Evolutionary conservation across 2,888 invertebrate species (phyloP), one percentile per base, ranked within the genome.

Genomic region (Amaurobius ferox): DNA sequence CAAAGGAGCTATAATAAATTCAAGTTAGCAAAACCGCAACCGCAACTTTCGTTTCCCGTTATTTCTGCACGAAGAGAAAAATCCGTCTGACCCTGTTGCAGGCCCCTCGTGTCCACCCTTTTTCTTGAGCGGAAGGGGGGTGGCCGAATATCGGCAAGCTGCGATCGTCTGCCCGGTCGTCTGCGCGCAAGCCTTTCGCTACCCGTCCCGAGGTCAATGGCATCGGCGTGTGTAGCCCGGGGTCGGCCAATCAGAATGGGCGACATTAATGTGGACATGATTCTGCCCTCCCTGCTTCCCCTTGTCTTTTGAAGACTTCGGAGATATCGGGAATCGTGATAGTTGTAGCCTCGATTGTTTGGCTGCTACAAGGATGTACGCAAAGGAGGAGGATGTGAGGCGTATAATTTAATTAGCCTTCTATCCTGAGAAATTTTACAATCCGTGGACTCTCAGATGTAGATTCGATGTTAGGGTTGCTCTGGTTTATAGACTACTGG

Each of bases 221-320:
- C 76, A 76, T 32, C 55, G 19, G 55, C n/a, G 19, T 55, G 39
- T 48, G 40, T 77, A 77, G 83, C 77, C 83, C 61, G 72, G 67
- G 83, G 67, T 77, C 26, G 72, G 67, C 83, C 77, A 85, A 85
- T 85, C 77, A 85, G 83, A 77, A 66, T 71, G 66, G 80, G 44
- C 73, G 74, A 83, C 64, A 64, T 70, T 76, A 77, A 70, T 83
- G 76, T 77, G 76, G 73, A 67, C 80, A 73, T 62, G 68, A 48
- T 40, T 73, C 55, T 26, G 23, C 55, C 55, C 55, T 55, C 55
- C 55, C 55, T 23, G 23, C 55, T 16, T 55, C 55, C 16, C 29
- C 64, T 64, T n/a, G 64, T 30, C 64, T 64, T 64, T 29, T 13
- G 64, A 64, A 64, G 30, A 55, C 19, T 66, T 32, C 32, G 30